phyloP scores from a whole-genome alignment of 2,113 vertebrate species.

The Chaenogobius annularis region DNA sequence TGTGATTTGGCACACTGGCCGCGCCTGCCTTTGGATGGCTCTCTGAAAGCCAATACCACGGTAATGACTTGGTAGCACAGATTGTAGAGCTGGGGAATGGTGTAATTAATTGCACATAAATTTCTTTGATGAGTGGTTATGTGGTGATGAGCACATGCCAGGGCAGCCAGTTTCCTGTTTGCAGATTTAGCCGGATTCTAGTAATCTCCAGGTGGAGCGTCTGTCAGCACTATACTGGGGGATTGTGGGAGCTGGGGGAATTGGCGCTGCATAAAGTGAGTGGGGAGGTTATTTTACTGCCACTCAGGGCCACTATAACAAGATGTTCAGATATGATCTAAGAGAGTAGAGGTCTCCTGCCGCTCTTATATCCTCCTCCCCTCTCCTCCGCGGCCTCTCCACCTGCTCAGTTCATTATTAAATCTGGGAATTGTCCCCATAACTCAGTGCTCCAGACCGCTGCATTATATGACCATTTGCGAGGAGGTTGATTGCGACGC shows the following conservation, averaged over 20 bases:
- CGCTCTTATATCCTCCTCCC: slow-evolving; percentile 58
- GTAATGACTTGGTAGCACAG: slow-evolving; percentile 82
- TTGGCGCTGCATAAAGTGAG: slow-evolving; percentile 54
- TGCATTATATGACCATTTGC: slow-evolving; percentile 79
- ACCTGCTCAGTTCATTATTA: slow-evolving; percentile 76
- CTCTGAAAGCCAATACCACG: slow-evolving; percentile 89
- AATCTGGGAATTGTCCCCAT: slow-evolving; percentile 81
- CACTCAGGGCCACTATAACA: slow-evolving; percentile 70
- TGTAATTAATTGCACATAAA: slow-evolving; percentile 97
- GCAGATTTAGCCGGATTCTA: slow-evolving; percentile 39
- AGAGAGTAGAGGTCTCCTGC: slow-evolving; percentile 69
- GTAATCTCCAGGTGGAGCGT: slow-evolving; percentile 12
- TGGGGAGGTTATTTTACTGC: slow-evolving; percentile 69
- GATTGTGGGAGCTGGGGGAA: slow-evolving; percentile 38
- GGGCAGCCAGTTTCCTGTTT: slow-evolving; percentile 65
- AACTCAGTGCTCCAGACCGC: slow-evolving; percentile 71
- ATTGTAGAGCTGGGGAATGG: slow-evolving; percentile 86
- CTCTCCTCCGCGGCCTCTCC: slow-evolving; percentile 43
- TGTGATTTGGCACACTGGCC: slow-evolving; percentile 89
- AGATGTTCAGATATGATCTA: slow-evolving; percentile 78
- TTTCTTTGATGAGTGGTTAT: slow-evolving; percentile 96
- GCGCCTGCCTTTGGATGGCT: slow-evolving; percentile 80
- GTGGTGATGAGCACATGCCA: slow-evolving; percentile 88
- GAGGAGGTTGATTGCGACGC: slow-evolving; percentile 63
- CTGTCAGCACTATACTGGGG: slow-evolving; percentile 16